These are phyloP conservation scores for Lottia scabra DNA, from an alignment of 2,888 invertebrate species.

Conservation along the genomic window DNA sequence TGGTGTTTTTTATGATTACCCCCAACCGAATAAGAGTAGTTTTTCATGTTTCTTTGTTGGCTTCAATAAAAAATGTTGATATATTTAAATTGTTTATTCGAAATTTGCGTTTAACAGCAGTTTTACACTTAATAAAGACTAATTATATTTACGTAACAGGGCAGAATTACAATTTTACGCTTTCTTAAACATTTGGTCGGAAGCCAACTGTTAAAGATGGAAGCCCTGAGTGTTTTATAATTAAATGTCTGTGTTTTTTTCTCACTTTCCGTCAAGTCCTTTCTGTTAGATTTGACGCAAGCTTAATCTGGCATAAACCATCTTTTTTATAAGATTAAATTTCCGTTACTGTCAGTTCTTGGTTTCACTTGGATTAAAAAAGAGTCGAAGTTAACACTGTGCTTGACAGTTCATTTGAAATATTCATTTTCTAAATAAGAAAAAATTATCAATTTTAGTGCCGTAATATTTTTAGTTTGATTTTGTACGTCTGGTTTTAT, in stretches of 20 bases:
- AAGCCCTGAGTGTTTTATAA: neutral
- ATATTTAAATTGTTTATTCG: too few species aligned
- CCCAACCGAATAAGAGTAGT: too few species aligned
- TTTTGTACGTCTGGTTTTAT: too few species aligned
- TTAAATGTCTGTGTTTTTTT: neutral
- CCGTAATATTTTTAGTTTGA: too few species aligned
- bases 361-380: neutral
- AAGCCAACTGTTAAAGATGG: neutral
- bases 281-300: neutral
- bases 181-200: neutral
- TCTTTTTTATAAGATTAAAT: slow-evolving; percentile 3
- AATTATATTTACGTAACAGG: too few species aligned
- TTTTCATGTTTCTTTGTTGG: too few species aligned
- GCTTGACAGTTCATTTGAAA: neutral
- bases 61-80: too few species aligned
- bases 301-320: slow-evolving; percentile 2
- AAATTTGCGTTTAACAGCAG: too few species aligned
- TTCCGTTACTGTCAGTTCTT: neutral
- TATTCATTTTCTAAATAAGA: neutral
- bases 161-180: too few species aligned
- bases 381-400: neutral
- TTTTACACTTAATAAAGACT: too few species aligned
- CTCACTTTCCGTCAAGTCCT: neutral
- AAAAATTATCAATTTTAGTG: too few species aligned
- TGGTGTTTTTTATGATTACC: too few species aligned